A percentile compares a stretch with the other conserved stretches of the same genome.
These are phyloP conservation scores for Myopa testacea DNA, from an alignment of 2,888 invertebrate species.

Conservation along the genomic window DNA sequence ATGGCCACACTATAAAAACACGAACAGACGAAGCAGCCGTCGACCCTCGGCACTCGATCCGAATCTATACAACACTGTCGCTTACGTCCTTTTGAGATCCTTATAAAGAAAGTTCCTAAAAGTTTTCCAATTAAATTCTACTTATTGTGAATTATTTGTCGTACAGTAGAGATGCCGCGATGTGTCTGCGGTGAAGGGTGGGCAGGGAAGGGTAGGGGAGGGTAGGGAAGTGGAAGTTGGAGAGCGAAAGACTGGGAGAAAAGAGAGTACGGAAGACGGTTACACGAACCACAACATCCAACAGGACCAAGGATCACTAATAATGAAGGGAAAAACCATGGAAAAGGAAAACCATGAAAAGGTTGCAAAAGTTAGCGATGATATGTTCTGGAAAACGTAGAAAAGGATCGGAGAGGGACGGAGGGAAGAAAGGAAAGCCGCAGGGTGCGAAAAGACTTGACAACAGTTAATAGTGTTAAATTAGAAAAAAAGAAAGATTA, in stretches of 20 bases:
- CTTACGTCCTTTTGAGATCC: neutral
- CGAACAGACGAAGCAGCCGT: too few relatives aligned
- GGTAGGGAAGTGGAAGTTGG: too few relatives aligned
- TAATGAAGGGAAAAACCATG: neutral
- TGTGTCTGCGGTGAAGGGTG: too few relatives aligned
- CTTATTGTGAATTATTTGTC: constrained; percentile 30
- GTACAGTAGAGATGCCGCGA: too few relatives aligned
- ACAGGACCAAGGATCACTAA: too few relatives aligned
- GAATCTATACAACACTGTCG: too few relatives aligned
- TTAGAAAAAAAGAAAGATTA: too few relatives aligned
- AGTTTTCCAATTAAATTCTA: constrained; percentile 41
- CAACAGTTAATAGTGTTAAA: too few relatives aligned
- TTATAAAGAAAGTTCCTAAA: constrained; percentile 30
- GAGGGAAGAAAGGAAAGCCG: neutral
- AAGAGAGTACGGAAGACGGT: neutral
- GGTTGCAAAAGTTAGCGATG: neutral
- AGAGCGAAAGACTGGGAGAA: neutral
- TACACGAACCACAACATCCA: neutral
- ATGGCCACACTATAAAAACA: too few relatives aligned
- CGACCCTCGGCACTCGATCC: too few relatives aligned
- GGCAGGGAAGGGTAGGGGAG: too few relatives aligned
- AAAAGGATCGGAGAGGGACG: neutral
- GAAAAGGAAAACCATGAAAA: neutral
- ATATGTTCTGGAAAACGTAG: neutral
- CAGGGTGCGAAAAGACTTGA: too few relatives aligned